These are phyloP conservation scores for Ditylenchus dipsaci DNA, from an alignment of 1,140 invertebrate species.

Conservation along the genomic window DNA sequence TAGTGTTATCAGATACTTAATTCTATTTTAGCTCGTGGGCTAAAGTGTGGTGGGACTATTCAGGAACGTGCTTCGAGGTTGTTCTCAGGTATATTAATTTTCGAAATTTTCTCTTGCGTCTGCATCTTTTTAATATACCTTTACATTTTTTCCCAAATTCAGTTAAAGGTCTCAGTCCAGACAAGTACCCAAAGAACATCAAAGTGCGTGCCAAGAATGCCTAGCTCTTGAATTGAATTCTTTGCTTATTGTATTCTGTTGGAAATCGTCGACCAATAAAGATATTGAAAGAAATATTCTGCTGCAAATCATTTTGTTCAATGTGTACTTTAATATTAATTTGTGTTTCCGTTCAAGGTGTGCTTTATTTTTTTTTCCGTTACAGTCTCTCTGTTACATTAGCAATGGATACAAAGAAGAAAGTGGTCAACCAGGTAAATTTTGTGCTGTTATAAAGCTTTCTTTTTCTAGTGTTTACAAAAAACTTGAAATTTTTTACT, in stretches of 20 bases:
- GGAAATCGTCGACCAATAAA: no score
- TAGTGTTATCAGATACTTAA: no score
- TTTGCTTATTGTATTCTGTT: background rate
- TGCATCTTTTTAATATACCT: no score
- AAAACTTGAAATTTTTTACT: no score
- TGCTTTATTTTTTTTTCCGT: background rate
- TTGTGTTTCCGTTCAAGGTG: background rate
- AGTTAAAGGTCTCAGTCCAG: constrained; percentile 33
- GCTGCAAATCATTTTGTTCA: background rate
- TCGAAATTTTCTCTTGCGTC: no score
- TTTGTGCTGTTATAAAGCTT: background rate
- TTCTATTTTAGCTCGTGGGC: constrained; percentile 41
- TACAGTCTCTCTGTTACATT: background rate
- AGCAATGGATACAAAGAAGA: no score
- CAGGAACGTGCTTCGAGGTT: constrained; percentile 35
- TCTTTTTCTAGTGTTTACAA: no score
- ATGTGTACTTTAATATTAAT: background rate
- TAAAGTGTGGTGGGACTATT: constrained; percentile 46
- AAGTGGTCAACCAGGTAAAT: background rate
- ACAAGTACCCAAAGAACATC: constrained; percentile 42
- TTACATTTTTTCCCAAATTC: background rate
- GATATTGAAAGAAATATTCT: background rate
- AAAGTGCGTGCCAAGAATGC: constrained; percentile 24
- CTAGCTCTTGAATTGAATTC: background rate
- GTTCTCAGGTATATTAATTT: constrained; percentile 12